Evolutionary conservation across 2,888 invertebrate species (phyloP).

Genomic region (Dynastes grantii): DNA sequence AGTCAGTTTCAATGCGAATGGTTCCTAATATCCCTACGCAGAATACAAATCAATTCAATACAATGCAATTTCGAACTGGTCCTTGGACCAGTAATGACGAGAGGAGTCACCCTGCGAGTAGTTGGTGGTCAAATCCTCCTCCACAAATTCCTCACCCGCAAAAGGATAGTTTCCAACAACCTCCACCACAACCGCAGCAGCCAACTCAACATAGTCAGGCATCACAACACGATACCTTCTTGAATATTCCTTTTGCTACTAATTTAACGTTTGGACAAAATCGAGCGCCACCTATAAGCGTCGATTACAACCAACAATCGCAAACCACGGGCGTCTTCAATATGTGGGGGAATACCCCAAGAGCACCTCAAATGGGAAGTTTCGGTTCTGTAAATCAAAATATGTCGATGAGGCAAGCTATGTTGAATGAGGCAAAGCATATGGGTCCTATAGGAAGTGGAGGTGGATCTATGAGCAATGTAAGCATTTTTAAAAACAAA

Average conservation of each 20-base stretch:
- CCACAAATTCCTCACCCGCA: constrained; percentile 38
- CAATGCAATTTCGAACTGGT: constrained; percentile 33
- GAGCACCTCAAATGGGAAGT: constrained; percentile 40
- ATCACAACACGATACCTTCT: constrained; percentile 51
- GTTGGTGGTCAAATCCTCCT: constrained; percentile 58
- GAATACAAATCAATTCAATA: constrained; percentile 31
- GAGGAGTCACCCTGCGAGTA: constrained; percentile 55
- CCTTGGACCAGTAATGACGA: constrained; percentile 57
- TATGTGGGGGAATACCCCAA: constrained; percentile 59
- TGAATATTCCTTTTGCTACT: constrained; percentile 52
- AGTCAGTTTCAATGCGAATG: constrained; percentile 31
- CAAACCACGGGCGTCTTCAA: constrained; percentile 59
- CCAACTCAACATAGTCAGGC: constrained; percentile 25
- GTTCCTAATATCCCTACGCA: constrained; percentile 37
- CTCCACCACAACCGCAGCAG: constrained; percentile 47
- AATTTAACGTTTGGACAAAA: constrained; percentile 49
- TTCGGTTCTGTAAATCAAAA: constrained; percentile 54
- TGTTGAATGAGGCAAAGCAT: constrained; percentile 67
- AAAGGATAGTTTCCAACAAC: constrained; percentile 48
- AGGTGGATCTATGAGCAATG: constrained; percentile 23
- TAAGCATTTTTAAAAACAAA: constrained; percentile 39
- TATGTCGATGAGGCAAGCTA: constrained; percentile 67
- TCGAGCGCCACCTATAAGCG: constrained; percentile 43
- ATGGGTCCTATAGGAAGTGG: constrained; percentile 52
- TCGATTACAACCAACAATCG: constrained; percentile 54